A percentile compares a stretch with the other conserved stretches of the same genome.
Conservation (phyloP, 2,113 vertebrate species). For the Cyanistes caeruleus region DNA sequence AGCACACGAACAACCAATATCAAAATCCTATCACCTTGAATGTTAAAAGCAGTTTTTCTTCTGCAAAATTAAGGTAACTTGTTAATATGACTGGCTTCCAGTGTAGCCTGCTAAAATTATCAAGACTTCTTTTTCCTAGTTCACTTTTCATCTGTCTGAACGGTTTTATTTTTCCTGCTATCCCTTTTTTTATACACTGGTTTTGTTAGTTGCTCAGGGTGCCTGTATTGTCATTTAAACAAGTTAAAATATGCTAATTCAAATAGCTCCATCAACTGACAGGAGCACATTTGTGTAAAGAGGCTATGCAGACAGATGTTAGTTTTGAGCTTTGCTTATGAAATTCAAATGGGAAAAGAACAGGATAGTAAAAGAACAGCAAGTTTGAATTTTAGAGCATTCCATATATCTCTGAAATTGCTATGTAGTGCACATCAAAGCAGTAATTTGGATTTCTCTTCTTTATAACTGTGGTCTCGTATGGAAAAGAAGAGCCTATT, state of each 20-base stretch:
- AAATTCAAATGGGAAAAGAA: neutral
- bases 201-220: neutral
- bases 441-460: neutral
- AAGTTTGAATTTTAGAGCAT: slow-evolving; percentile 5
- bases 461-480: neutral
- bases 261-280: neutral
- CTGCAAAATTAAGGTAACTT: neutral
- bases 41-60: neutral
- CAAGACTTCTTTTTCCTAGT: neutral
- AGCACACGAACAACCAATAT: no score
- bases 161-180: neutral
- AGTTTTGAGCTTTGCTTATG: neutral
- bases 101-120: neutral
- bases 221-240: neutral
- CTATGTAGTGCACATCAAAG: neutral
- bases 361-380: neutral
- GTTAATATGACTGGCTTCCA: neutral
- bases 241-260: neutral
- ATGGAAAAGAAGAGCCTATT: neutral
- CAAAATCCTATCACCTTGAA: neutral
- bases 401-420: neutral
- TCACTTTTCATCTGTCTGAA: neutral
- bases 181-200: neutral
- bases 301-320: neutral
- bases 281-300: neutral